Base-by-base conservation (phyloP, 2,888 invertebrate genomes). In the Ectemnius lituratus region DNA sequence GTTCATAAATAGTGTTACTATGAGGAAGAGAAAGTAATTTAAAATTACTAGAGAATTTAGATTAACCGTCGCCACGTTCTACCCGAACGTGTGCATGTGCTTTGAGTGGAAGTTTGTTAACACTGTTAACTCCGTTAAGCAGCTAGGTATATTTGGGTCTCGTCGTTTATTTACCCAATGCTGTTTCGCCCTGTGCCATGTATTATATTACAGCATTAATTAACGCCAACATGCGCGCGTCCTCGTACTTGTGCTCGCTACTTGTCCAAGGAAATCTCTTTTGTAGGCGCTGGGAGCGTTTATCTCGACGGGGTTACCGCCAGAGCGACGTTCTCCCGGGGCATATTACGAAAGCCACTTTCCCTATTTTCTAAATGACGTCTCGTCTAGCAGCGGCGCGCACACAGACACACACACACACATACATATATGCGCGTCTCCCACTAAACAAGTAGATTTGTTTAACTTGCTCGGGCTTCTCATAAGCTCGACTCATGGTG, bases 21-120 rank as follows among this genome's bases (percentile, higher is more conserved):
- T 6, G 52, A 52, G 52, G n/a, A 0, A 13, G 52, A 52, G 63
- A 46, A 64, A 62, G 67, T 73, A 61, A 73, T 70, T 70, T 70
- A 72, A 62, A 73, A 76, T 79, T 76, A 76, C 68, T 13, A 46
- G 73, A 67, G 73, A 76, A 73, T 79, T 79, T 63, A 49, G 67
- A 76, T 70, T 70, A 46, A 16, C 67, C 46, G 37, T 37, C 37
- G 37, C 16, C 56, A 62, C 63, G 57, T 67, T 67, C 56, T 57
- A 20, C 56, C 57, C 62, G 67, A 67, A 28, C 46, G 47, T 27
- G 62, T 47, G n/a, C 60, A 27, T 49, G 37, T 37, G 49, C 58
- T 74, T 70, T 70, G 62, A 67, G 66, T 52, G 59, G 47, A 58
- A 69, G 72, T 75, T 75, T 64, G 72, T 68, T 75, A 72, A 73